Evolutionary conservation across 2,797 vertebrate genomes (phyloP), one percentile per base, ranked within the genome.

Genomic region (Orestias chungarensis): DNA sequence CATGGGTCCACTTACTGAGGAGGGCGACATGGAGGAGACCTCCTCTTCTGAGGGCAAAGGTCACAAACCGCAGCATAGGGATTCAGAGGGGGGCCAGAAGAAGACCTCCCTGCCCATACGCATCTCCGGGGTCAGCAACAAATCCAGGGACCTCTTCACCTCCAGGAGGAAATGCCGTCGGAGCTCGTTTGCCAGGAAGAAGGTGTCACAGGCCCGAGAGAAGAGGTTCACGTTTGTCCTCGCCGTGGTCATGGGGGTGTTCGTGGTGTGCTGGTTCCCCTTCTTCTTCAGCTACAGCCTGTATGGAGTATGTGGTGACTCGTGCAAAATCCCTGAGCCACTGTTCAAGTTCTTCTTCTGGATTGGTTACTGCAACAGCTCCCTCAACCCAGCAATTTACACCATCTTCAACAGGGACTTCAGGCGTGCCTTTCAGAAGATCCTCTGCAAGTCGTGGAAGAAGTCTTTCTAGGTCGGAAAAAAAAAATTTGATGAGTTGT

Each of bases 341-440:
- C 96, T 98, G 70, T 98, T 98, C 87, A 98, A 97, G 79, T 97
- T 97, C 92, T 98, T 98, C 92, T 98, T 98, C 90, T 98, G 97
- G 97, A 97, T 97, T 65, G 97, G 97, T 71, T 98, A 98, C 93
- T 98, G 97, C 86, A 98, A 98, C 94, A 97, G 96, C 90, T 97
- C 96, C 70, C 95, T 98, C 29, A 98, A 97, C 93, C 97, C 97
- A 0, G 96, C 97, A 87, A 97, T 98, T 89, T 98, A 98, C 91
- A 97, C 97, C 35, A 96, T 97, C 87, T 98, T 98, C 89, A 97
- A 98, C 92, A 95, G 96, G 86, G 97, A 98, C 91, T 98, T 98
- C 91, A 93, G 97, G 46, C 93, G 95, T 42, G 96, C 97, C 73
- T 98, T 98, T 89, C 96, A 97, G 86, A 97, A 96, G 90, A 97